Evolutionary conservation across 2,797 vertebrate genomes (phyloP), one percentile per base, ranked within the genome.

Genomic region (Microctenopoma lineatum): DNA sequence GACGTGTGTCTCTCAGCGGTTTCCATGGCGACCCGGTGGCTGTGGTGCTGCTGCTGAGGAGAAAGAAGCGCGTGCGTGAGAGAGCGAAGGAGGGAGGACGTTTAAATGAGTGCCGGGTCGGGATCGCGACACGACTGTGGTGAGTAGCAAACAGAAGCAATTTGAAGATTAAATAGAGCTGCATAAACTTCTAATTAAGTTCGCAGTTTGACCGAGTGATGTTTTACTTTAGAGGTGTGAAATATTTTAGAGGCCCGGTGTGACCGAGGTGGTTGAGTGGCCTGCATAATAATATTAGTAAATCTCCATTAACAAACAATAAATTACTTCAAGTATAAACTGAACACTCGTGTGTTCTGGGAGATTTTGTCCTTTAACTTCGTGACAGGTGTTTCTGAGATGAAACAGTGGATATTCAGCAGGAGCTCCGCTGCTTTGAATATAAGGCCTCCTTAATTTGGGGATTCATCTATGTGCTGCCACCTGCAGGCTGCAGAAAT

Each of bases 21-120:
- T 92, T 89, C 92, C 90, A 93, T 94, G 89, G 85, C 85, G 90
- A 94, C 91, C 84, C 51, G 70, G 77, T 87, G 90, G 90, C 88
- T 87, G 89, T 89, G 89, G 68, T 84, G 87, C 81, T 79, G 90
- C 78, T 74, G 73, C 39, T 15, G 38, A 83, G 59, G 88, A 91
- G 77, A 91, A 84, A 89, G 80, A 79, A 59, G 88, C 89, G 81
- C 86, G 87, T 86, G 84, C 86, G 60, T 76, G 82, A 81, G 71
- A 73, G 74, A 63, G 51, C 66, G 51, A 70, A 75, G 50, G 66
- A 59, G 65, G 65, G 71, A 69, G 73, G 68, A 79, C 67, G 72
- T 74, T 79, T 77, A 66, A 68, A 62, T 34, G 21, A 61, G 73
- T 64, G 69, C 50, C 52, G 59, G 25, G 47, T 51, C 42, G 47